A percentile compares a stretch with the other conserved stretches of the same genome.
phyloP scores from a whole-genome alignment of 2,113 vertebrate genomes.

The Corydoras maculifer region DNA sequence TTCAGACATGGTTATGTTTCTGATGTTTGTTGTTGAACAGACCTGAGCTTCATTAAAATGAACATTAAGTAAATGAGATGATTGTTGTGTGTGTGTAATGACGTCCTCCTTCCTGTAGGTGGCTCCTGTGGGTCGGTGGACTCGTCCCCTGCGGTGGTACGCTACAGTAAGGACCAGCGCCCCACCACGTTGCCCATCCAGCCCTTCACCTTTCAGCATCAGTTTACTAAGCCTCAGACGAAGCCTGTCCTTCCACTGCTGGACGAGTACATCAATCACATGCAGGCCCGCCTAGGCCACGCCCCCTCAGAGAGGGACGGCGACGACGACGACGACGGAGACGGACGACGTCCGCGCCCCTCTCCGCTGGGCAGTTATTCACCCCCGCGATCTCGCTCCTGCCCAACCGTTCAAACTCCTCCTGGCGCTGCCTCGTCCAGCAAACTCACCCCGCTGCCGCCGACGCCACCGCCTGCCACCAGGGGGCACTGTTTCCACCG shows the following conservation, averaged over 20 bases:
- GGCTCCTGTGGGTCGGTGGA: slow-evolving; percentile 64
- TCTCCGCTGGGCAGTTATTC: slow-evolving; percentile 93
- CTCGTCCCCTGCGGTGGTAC: slow-evolving; percentile 65
- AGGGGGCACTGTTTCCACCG: slow-evolving; percentile 68
- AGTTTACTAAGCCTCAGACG: slow-evolving; percentile 72
- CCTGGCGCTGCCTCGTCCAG: slow-evolving; percentile 42
- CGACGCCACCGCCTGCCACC: slow-evolving; percentile 50
- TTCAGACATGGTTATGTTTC: too few relatives aligned
- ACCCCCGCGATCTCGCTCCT: slow-evolving; percentile 69
- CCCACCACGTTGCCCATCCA: slow-evolving; percentile 95
- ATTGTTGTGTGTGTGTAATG: too few relatives aligned
- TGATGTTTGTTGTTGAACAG: too few relatives aligned
- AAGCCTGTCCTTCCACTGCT: slow-evolving; percentile 78
- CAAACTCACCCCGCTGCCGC: slow-evolving; percentile 16
- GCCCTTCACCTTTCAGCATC: slow-evolving; percentile 95
- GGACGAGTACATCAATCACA: slow-evolving; percentile 76
- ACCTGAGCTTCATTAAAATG: too few relatives aligned
- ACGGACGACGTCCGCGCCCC: slow-evolving; percentile 58
- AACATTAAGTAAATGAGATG: too few relatives aligned
- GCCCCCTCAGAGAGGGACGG: slow-evolving; percentile 39
- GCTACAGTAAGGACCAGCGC: slow-evolving; percentile 93
- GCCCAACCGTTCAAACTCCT: slow-evolving; percentile 61
- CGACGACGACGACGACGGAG: slow-evolving; percentile 61
- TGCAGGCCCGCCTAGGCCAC: slow-evolving; percentile 66
- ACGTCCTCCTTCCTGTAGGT: slow-evolving; percentile 53